Conservation (phyloP, 92 coral and sea anemone species). For the Phenganax marumi region DNA sequence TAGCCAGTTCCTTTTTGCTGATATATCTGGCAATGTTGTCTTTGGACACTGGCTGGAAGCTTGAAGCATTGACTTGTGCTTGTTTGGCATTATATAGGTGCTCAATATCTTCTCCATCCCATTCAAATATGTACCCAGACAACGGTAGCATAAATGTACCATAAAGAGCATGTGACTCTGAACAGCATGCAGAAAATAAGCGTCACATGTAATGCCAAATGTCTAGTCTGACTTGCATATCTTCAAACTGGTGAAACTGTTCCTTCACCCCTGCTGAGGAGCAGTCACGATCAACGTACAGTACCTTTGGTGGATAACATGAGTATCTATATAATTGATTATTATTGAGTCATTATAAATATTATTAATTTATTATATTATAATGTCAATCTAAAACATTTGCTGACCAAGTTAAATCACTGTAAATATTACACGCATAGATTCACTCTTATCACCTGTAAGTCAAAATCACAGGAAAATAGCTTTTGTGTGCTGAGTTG, state of each 20-base stretch:
- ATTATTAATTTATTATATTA: no score
- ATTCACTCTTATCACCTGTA: no score
- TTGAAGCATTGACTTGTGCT: slow-evolving; percentile 17
- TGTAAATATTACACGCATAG: no score
- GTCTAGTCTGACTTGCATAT: slow-evolving; percentile 46
- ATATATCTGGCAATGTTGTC: no score
- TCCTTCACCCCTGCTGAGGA: slow-evolving; percentile 19
- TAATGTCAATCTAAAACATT: no score
- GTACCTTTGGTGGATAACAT: slow-evolving; percentile 1
- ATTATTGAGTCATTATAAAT: no score
- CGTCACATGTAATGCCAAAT: slow-evolving; percentile 57
- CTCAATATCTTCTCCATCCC: slow-evolving; percentile 39
- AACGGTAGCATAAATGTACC: slow-evolving; percentile 50
- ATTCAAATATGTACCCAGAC: slow-evolving; percentile 50
- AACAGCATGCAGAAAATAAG: slow-evolving; percentile 32
- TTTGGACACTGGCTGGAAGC: no score
- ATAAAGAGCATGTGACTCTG: slow-evolving; percentile 59
- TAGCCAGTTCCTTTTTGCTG: no score
- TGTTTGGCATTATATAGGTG: slow-evolving; percentile 41
- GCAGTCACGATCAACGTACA: slow-evolving; percentile 54
- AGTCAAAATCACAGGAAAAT: no score
- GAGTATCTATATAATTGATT: no score
- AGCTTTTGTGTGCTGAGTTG: no score
- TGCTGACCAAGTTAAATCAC: no score
- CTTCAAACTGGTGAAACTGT: slow-evolving; percentile 23